A percentile compares a stretch with the other conserved stretches of the same genome.
Conservation (phyloP, 2,797 vertebrate species). For the Halcyon badia region DNA sequence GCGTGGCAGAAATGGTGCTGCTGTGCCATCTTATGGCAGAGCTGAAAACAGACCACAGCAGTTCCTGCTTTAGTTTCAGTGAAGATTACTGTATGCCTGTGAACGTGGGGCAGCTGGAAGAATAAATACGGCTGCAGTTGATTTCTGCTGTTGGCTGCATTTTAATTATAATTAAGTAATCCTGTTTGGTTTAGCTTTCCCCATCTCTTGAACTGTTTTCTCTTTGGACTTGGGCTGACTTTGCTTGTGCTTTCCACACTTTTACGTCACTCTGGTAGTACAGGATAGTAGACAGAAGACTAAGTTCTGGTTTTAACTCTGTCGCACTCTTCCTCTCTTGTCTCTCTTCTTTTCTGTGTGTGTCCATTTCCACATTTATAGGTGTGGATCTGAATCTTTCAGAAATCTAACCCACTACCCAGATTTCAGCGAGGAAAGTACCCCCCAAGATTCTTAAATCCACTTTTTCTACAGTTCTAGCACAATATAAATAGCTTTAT, state of each 20-base stretch:
- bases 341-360: not conserved
- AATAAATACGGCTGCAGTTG: not conserved
- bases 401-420: not conserved
- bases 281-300: not conserved
- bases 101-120: not conserved
- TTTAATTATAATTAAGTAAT: not conserved
- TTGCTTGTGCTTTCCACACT: not conserved
- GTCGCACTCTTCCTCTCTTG: not conserved
- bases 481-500: not conserved
- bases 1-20: not conserved
- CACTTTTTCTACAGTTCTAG: not conserved
- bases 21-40: slow-evolving; percentile 63
- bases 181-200: not conserved
- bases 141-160: not conserved
- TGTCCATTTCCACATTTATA: not conserved
- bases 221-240: not conserved
- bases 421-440: not conserved
- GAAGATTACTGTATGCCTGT: rapidly evolving
- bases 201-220: not conserved
- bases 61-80: not conserved
- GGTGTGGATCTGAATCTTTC: not conserved
- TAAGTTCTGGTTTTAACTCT: not conserved
- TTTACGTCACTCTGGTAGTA: rapidly evolving
- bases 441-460: not conserved
- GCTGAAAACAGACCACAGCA: not conserved